phyloP scores from a whole-genome alignment of 2,888 invertebrate genomes.

The Andrena minutula region DNA sequence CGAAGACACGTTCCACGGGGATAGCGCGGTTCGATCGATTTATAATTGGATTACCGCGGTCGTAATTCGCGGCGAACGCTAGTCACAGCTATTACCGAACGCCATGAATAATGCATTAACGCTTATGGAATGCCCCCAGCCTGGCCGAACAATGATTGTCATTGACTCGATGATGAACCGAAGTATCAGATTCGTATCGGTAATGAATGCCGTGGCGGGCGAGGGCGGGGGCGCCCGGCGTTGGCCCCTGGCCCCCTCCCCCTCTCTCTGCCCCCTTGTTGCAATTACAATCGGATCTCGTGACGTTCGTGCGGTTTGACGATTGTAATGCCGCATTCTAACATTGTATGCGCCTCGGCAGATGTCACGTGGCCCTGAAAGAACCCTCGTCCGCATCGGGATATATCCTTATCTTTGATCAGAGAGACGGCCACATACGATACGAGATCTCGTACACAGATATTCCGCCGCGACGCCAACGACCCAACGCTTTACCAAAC shows the following conservation, averaged over 20 bases:
- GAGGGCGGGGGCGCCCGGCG: background rate
- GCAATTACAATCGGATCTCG: conserved; percentile 66
- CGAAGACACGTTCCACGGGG: background rate
- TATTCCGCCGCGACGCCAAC: conserved; percentile 22
- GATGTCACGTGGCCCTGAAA: conserved; percentile 71
- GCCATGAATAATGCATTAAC: conserved; percentile 64
- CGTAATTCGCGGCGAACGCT: conserved; percentile 60
- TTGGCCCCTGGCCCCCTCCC: background rate
- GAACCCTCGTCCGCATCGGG: conserved; percentile 68
- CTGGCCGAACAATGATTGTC: conserved; percentile 51
- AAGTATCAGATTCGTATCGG: conserved; percentile 64
- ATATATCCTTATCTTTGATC: conserved; percentile 71
- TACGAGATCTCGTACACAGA: conserved; percentile 52
- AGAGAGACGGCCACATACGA: conserved; percentile 48
- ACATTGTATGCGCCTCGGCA: conserved; percentile 65
- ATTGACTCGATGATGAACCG: conserved; percentile 62
- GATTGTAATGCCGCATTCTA: conserved; percentile 66
- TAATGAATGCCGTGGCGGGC: conserved; percentile 52
- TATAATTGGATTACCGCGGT: conserved; percentile 62
- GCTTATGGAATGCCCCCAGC: conserved; percentile 53
- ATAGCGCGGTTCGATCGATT: conserved; percentile 45
- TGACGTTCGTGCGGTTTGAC: conserved; percentile 67
- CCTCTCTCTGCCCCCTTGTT: conserved; percentile 11
- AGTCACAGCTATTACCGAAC: conserved; percentile 56
- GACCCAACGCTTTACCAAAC: background rate